Evolutionary conservation across 2,113 vertebrate species (phyloP), one percentile per base, ranked within the genome.

Genomic region (Castor canadensis): DNA sequence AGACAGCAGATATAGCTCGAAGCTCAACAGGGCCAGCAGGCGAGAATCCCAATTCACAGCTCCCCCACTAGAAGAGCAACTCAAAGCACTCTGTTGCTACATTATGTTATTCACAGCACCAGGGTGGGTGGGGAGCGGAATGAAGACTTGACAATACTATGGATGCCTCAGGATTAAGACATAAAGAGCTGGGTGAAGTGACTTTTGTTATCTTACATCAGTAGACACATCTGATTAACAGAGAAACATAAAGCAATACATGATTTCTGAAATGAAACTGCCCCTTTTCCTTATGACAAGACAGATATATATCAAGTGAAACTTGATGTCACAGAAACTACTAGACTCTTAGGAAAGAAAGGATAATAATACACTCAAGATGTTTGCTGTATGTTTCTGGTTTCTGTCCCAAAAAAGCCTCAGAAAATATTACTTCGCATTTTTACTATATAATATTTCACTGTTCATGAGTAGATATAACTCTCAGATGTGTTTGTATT

Each of bases 1-100:
- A 98, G 95, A 96, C 80, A 96, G 81, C 54, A 98, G 96, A 97
- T 73, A 94, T 73, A 94, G 91, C 96, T 96, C 85, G 93, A 94
- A 92, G 96, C 94, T 96, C 95, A 89, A 43, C 56, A 52, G 94
- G 90, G 93, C 97, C 95, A 98, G 95, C 96, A 95, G 97, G 95
- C 93, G 97, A 71, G 71, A 94, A 95, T 94, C 96, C 94, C 97
- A 95, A 94, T 73, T 80, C 54, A 10, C 96, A 93, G 95, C 96
- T 97, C 89, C 88, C 95, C 94, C 97, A 84, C 89, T 76, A 87
- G 96, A 97, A 95, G 82, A 97, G 95, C 82, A 95, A 94, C 92
- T 97, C 95, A 87, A 72, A 97, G 92, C 40, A 87, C 96, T 84
- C 76, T 35, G 56, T n/a, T 43, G 90, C 54, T 91, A 82, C 83